Evolutionary conservation across 1,140 invertebrate genomes (phyloP).

Genomic region (Drosophila ironensis): DNA sequence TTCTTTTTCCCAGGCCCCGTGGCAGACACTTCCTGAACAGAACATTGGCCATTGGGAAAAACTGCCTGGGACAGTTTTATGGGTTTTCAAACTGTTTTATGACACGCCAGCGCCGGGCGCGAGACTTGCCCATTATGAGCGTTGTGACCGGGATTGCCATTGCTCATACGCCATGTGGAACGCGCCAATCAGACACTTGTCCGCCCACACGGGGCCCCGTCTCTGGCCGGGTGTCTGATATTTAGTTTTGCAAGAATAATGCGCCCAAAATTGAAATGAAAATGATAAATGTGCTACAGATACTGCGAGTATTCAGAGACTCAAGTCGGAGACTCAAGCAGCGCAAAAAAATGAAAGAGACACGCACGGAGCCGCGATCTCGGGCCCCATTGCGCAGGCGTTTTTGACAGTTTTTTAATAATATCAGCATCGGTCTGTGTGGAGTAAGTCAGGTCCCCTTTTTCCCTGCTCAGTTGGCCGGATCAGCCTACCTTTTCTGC

Average conservation of each 20-base stretch:
- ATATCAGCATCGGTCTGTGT: slow-evolving; percentile 57
- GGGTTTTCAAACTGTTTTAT: slow-evolving; percentile 80
- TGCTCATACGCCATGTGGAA: slow-evolving; percentile 75
- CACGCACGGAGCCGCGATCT: slow-evolving; percentile 45
- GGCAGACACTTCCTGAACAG: slow-evolving; percentile 39
- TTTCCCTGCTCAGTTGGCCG: slow-evolving; percentile 21
- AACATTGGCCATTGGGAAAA: slow-evolving; percentile 49
- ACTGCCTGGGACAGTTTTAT: slow-evolving; percentile 74
- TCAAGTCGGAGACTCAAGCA: slow-evolving; percentile 6
- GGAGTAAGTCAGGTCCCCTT: slow-evolving; percentile 8
- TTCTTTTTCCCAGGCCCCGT: slow-evolving; percentile 28
- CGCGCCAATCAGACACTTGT: slow-evolving; percentile 76
- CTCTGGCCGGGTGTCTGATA: slow-evolving; percentile 30
- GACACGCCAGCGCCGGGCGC: slow-evolving; percentile 51
- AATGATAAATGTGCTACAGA: slow-evolving; percentile 79
- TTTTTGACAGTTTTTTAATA: slow-evolving; percentile 80
- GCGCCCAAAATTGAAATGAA: slow-evolving; percentile 76
- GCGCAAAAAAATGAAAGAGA: slow-evolving; percentile 10
- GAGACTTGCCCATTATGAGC: slow-evolving; percentile 71
- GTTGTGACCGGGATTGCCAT: slow-evolving; percentile 26
- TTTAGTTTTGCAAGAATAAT: slow-evolving; percentile 73
- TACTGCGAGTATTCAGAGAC: slow-evolving; percentile 35
- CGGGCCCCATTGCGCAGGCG: slow-evolving; percentile 66
- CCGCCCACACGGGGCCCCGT: slow-evolving; percentile 48
- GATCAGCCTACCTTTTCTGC: slow-evolving; percentile 56